These are phyloP conservation scores for Zaprionus nigranus DNA, from an alignment of 1,140 invertebrate species.

Conservation along the genomic window DNA sequence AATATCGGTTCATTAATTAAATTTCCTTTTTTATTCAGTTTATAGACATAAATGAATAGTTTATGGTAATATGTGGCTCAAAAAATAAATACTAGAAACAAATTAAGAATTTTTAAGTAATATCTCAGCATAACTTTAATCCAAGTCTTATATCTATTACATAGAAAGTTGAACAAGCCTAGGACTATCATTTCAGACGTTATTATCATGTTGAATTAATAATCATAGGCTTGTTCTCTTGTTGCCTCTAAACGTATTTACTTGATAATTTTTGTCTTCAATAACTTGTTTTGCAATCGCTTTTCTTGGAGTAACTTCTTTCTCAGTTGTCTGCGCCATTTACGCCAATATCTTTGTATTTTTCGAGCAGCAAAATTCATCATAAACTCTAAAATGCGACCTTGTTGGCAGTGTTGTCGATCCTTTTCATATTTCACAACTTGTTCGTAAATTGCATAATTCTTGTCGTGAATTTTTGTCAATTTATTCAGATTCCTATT, in stretches of 20 bases:
- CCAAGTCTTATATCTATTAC: too few species aligned
- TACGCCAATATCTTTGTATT: conserved; percentile 42
- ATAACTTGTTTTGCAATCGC: neutral
- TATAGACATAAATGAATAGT: conserved; percentile 48
- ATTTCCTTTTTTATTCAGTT: conserved; percentile 45
- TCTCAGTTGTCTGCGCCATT: neutral
- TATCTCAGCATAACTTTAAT: too few species aligned
- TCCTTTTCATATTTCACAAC: conserved; percentile 21
- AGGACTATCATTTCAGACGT: conserved; percentile 5
- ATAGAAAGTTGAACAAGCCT: conserved; percentile 8
- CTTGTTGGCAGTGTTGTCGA: neutral
- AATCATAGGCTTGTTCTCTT: conserved; percentile 22
- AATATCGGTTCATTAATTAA: conserved; percentile 71
- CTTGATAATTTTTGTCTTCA: neutral
- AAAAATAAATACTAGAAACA: neutral
- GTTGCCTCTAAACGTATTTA: neutral
- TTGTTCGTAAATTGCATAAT: conserved; percentile 6
- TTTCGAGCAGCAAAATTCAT: conserved; percentile 31
- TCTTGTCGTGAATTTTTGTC: neutral
- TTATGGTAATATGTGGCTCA: conserved; percentile 22
- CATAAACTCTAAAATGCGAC: conserved; percentile 13
- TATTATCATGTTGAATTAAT: conserved; percentile 3
- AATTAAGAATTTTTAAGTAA: neutral
- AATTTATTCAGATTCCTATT: neutral
- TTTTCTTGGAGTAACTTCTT: conserved; percentile 1